Conservation (phyloP, 2,888 invertebrate genomes). For the Cheilosia urbana region DNA sequence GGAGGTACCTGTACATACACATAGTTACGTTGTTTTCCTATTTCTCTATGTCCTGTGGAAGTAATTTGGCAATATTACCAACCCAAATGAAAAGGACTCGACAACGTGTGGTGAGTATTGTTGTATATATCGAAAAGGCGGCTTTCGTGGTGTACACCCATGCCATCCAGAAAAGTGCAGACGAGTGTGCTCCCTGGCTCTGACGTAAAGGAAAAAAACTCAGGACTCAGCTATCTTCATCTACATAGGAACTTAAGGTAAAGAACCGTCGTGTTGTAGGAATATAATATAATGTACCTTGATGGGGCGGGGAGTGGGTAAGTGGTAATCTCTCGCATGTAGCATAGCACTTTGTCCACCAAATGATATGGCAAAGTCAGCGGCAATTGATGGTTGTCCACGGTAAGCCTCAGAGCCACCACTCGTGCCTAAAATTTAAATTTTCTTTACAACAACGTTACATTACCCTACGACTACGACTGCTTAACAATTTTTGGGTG, state of each 20-base stretch:
- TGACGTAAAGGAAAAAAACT: conserved; percentile 43
- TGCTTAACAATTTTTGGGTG: conserved; percentile 53
- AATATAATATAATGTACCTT: neutral
- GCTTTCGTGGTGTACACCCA: conserved; percentile 16
- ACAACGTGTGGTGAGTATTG: conserved; percentile 48
- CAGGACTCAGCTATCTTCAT: conserved; percentile 17
- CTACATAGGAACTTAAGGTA: neutral
- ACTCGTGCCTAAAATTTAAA: conserved; percentile 39
- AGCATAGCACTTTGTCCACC: conserved; percentile 33
- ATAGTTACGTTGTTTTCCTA: no score
- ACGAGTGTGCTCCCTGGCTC: neutral
- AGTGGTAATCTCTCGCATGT: conserved; percentile 38
- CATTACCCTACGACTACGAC: conserved; percentile 15
- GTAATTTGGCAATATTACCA: conserved; percentile 9
- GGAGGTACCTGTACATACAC: no score
- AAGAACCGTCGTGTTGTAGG: neutral
- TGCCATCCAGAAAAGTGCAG: neutral
- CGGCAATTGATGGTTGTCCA: conserved; percentile 49
- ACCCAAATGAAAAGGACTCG: conserved; percentile 3
- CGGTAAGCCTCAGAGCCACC: conserved; percentile 33
- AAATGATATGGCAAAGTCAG: conserved; percentile 54
- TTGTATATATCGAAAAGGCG: conserved; percentile 24
- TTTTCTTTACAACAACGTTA: conserved; percentile 52
- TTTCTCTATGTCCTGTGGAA: neutral
- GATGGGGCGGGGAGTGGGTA: neutral